Evolutionary conservation across 2,797 vertebrate species (phyloP).

Genomic region (Acridotheres tristis): DNA sequence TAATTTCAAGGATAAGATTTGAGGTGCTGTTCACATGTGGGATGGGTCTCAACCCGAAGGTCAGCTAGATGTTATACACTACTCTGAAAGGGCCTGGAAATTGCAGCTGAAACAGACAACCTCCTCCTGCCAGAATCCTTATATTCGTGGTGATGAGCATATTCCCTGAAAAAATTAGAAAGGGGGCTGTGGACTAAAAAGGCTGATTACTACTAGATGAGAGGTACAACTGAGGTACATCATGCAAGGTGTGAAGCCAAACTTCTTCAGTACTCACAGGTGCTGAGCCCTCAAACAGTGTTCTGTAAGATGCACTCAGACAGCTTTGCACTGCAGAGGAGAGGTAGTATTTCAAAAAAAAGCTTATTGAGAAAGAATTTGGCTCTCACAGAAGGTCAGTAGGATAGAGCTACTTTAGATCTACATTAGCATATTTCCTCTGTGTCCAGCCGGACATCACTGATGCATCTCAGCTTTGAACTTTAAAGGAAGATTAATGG

Average conservation of each 20-base stretch:
- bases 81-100: background rate
- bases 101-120: background rate
- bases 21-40: rapidly evolving
- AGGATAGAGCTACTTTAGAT: background rate
- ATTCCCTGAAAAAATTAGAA: background rate
- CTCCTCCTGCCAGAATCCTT: background rate
- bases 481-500: background rate
- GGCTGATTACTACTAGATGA: background rate
- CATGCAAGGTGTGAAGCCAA: background rate
- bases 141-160: background rate
- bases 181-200: background rate
- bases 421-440: background rate
- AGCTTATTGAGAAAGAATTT: background rate
- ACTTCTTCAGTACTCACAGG: background rate
- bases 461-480: background rate
- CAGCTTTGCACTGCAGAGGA: background rate
- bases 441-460: background rate
- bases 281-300: background rate
- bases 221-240: background rate
- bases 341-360: background rate
- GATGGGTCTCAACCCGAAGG: rapidly evolving
- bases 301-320: background rate
- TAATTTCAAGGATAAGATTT: background rate
- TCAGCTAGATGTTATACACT: background rate
- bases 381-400: background rate